Evolutionary conservation across 2,888 invertebrate species (phyloP), one percentile per base, ranked within the genome.

Genomic region (Drosophila nr. perissopoda): DNA sequence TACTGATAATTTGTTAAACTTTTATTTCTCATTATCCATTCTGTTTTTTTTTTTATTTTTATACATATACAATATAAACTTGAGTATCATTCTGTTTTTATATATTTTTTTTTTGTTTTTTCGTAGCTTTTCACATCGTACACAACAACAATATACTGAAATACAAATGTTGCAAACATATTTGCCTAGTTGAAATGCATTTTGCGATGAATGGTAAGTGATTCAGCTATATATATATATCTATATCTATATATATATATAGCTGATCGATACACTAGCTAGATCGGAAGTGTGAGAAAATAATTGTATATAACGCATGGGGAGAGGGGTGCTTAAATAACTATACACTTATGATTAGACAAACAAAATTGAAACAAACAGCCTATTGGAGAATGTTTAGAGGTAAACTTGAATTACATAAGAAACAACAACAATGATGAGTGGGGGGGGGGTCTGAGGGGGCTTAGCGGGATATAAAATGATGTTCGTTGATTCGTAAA

Each of bases 291-390:
- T 66, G 53, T 70, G 48, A 67, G 72, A 57, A 52, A 56, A 58
- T 69, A 31, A 25, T 59, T 48, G 63, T 73, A 75, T 82, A 90
- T 90, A 90, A 90, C 90, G 90, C 90, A 91, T 84, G 31, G 10
- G 11, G 91, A 87, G 89, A 82, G 21, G 40, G 11, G 53, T 70
- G 76, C 83, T 79, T 90, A 82, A 67, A 73, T 59, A 87, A 73
- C 81, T 81, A 89, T 59, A 72, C 59, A 69, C 82, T 87, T 83
- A 83, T 78, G 77, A 79, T 77, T 81, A 83, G 63, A 76, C 82
- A 87, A 89, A 89, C 73, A 88, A 79, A 77, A 72, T 87, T 87
- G 89, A 90, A 90, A 91, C 91, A 91, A 91, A 90, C 90, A 88
- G 88, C 89, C 90, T 78, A 89, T 75, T 72, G 78, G 70, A 87